Evolutionary conservation across 2,113 vertebrate genomes (phyloP).

Genomic region (Macquaria australasica): DNA sequence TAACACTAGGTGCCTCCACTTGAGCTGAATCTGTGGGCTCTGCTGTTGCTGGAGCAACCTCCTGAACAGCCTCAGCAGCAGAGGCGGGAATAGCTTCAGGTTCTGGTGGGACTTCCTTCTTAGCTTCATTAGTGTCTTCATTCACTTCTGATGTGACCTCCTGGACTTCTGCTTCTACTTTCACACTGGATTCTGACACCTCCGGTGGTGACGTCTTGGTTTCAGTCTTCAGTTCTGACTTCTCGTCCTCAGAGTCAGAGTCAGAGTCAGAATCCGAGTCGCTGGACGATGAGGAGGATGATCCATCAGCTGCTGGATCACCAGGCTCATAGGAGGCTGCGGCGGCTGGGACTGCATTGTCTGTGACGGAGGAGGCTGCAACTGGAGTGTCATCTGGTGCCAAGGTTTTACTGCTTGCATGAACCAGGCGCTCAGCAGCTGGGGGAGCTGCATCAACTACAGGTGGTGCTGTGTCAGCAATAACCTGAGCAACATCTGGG

Average conservation of each 20-base stretch:
- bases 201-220: background rate
- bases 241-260: slow-evolving; percentile 73
- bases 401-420: background rate
- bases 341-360: background rate
- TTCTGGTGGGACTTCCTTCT: background rate
- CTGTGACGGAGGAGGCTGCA: slow-evolving; percentile 10
- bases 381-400: slow-evolving; percentile 1
- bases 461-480: slow-evolving; percentile 1
- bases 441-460: background rate
- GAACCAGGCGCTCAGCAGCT: background rate
- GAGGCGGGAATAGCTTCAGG: background rate
- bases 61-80: slow-evolving; percentile 18
- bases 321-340: background rate
- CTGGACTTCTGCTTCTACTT: slow-evolving; percentile 5
- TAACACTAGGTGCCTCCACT: background rate
- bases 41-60: slow-evolving; percentile 12
- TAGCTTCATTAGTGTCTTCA: slow-evolving; percentile 16
- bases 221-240: slow-evolving; percentile 37
- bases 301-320: slow-evolving; percentile 44
- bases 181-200: background rate
- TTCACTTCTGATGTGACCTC: slow-evolving; percentile 28
- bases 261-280: slow-evolving; percentile 70
- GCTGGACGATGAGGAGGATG: slow-evolving; percentile 74
- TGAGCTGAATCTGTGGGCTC: slow-evolving; percentile 3
- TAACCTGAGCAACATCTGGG: background rate